Conservation (phyloP, 2,113 vertebrate genomes). For the Psettodes erumei region DNA sequence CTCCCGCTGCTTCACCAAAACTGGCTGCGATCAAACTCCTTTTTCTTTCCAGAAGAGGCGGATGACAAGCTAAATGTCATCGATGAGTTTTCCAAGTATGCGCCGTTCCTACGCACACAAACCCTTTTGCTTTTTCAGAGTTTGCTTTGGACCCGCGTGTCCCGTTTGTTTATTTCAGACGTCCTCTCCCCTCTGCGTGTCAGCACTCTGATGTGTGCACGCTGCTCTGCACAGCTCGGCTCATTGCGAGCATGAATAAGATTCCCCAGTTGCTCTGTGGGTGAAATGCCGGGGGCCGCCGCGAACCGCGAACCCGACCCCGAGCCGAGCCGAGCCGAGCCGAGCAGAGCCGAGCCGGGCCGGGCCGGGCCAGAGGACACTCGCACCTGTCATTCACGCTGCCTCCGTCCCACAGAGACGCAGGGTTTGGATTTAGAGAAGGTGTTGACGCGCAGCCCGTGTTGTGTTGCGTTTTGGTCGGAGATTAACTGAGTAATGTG, state of each 20-base stretch:
- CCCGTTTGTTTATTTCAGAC: not conserved
- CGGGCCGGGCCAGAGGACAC: conserved; percentile 7
- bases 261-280: conserved; percentile 26
- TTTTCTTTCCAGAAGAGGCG: too few relatives aligned
- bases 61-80: too few relatives aligned
- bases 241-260: conserved; percentile 15
- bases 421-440: not conserved
- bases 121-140: too few relatives aligned
- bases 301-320: conserved; percentile 24
- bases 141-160: too few relatives aligned
- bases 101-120: too few relatives aligned
- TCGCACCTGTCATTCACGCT: conserved; percentile 55
- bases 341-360: too few relatives aligned
- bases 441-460: not conserved
- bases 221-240: not conserved
- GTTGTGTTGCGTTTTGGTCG: not conserved
- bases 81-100: too few relatives aligned
- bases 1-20: too few relatives aligned
- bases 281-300: not conserved
- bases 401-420: not conserved
- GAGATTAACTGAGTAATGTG: conserved; percentile 36
- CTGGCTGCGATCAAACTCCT: too few relatives aligned
- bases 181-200: not conserved
- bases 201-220: too few relatives aligned
- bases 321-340: not conserved